phyloP scores from a whole-genome alignment of 2,113 vertebrate species.

The Gulo gulo region DNA sequence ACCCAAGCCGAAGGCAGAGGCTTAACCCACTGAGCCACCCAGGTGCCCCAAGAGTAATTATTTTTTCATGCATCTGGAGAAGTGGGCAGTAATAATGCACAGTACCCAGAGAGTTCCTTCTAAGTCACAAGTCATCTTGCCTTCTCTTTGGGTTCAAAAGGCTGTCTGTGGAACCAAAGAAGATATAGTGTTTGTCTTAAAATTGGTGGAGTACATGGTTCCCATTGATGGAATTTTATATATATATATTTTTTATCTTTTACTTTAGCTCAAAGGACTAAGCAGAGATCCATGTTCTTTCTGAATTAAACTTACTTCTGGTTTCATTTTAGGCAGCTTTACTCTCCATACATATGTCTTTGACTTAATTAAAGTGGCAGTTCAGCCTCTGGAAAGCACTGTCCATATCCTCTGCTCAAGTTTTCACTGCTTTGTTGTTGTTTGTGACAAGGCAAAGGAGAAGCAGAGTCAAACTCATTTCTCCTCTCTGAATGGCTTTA shows the following conservation, averaged over 20 bases:
- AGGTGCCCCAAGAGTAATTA: background rate
- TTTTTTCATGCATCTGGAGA: background rate
- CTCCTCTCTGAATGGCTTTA: background rate
- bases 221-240: background rate
- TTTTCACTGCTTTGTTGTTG: background rate
- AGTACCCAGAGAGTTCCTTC: background rate
- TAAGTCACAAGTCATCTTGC: background rate
- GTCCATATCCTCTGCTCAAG: background rate
- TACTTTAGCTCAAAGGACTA: background rate
- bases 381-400: constrained; percentile 30
- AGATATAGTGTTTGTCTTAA: background rate
- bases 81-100: background rate
- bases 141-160: constrained; percentile 10
- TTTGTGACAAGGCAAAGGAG: background rate
- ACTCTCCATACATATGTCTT: background rate
- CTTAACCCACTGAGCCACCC: too few species aligned
- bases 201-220: background rate
- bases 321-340: constrained; percentile 12
- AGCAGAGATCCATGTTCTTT: constrained; percentile 8
- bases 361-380: constrained; percentile 40
- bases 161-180: constrained; percentile 2
- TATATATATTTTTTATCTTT: background rate
- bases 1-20: too few species aligned
- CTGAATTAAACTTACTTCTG: constrained; percentile 9
- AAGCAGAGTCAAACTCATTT: background rate